Evolutionary conservation across 1,140 invertebrate genomes (phyloP), one percentile per base, ranked within the genome.

Genomic region (Anoplophora glabripennis): DNA sequence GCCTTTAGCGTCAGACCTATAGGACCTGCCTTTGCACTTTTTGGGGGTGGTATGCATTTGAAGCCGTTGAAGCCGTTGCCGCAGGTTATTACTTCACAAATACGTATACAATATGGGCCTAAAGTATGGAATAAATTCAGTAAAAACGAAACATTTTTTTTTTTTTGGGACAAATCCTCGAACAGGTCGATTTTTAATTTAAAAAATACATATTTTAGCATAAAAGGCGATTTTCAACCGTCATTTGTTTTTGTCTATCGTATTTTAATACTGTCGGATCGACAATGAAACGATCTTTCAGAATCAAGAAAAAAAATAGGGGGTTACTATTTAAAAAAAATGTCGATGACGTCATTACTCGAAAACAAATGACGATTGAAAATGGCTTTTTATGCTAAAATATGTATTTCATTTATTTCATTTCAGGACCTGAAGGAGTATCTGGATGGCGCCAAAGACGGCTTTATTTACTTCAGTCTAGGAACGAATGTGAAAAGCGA

Each of bases 41-140:
- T 81, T 38, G 77, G 77, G 21, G 76, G 76, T 21, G 76, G 78
- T 4, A 61, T 80, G 37, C 78, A 81, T 63, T 68, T 75, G 28
- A 72, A 75, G 57, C 61, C 65, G 7, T 57, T 66, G 5, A 72
- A 76, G 49, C 51, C 68, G 21, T 44, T 78, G 54, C 73, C 77
- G 3, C 11, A 56, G 45, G 67, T 37, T 69, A 78, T 36, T 54
- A 14, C 41, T 11, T 47, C n/a, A 7, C 42, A 10, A 9, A 60
- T 53, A 15, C 11, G 18, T 15, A 55, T 2, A 53, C n/a, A 35
- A 9, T 17, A 33, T 34, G 1, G 44, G 5, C 15, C 33, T 11
- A 28, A 17, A 14, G 10, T 42, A 38, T n/a, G 37, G n/a, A 18
- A 46, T n/a, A n/a, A n/a, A n/a, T n/a, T n/a, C n/a, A n/a, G n/a